Conservation (phyloP, 2,888 invertebrate genomes). For the Trichopoda pennipes region DNA sequence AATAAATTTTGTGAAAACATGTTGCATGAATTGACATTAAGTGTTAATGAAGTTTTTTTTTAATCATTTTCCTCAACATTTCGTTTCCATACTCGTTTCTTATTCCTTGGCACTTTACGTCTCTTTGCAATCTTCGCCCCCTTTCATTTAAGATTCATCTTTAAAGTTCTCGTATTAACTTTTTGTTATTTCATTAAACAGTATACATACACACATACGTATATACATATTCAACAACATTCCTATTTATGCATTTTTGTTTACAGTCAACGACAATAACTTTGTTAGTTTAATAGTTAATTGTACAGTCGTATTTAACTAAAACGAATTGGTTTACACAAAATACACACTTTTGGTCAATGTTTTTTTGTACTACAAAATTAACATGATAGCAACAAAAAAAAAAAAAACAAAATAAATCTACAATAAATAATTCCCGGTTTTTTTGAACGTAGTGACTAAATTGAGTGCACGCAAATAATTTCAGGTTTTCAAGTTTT, state of each 20-base stretch:
- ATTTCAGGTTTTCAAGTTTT: no score
- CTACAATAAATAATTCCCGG: no score
- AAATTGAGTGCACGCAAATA: no score
- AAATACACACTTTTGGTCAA: no score
- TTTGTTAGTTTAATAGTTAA: slow-evolving; percentile 18
- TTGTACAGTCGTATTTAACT: neutral
- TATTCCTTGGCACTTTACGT: slow-evolving; percentile 12
- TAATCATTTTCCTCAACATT: slow-evolving; percentile 43
- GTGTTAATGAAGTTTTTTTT: slow-evolving; percentile 78
- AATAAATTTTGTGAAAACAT: slow-evolving; percentile 79
- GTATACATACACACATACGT: neutral
- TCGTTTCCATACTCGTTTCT: slow-evolving; percentile 44
- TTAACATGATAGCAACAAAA: no score
- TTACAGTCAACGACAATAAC: slow-evolving; percentile 4
- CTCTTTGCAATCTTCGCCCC: neutral
- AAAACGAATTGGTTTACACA: neutral
- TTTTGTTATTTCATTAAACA: slow-evolving; percentile 14
- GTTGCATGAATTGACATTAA: slow-evolving; percentile 79
- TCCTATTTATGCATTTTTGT: slow-evolving; percentile 5
- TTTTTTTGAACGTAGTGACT: no score
- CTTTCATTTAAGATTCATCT: slow-evolving; percentile 9
- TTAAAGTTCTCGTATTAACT: slow-evolving; percentile 16
- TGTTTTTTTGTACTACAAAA: no score
- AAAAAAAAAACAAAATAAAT: no score
- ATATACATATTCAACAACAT: neutral